Percentiles rank a stretch among this genome's conserved stretches.
Conservation (phyloP, 1,140 invertebrate species). For the Aphaenogaster rudis region DNA sequence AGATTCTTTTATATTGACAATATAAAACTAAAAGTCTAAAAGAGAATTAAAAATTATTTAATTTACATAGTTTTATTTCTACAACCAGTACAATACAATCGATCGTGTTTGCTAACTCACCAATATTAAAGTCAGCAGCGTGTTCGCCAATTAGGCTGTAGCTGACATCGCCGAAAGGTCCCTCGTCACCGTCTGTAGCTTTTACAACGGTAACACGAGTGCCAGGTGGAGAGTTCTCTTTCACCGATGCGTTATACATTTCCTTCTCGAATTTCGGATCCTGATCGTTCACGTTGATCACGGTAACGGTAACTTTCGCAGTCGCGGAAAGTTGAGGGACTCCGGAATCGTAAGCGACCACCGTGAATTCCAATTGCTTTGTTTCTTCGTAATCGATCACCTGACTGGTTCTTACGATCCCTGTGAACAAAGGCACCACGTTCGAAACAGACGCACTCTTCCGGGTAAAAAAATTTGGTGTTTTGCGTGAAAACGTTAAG, state of each 20-base stretch:
- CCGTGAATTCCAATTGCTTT: slow-evolving; percentile 92
- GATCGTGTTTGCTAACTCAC: slow-evolving; percentile 75
- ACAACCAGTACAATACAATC: neutral
- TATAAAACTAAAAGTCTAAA: neutral
- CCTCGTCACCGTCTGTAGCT: slow-evolving; percentile 92
- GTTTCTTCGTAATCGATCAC: slow-evolving; percentile 94
- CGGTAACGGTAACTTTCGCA: slow-evolving; percentile 91
- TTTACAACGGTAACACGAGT: slow-evolving; percentile 90
- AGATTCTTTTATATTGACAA: neutral
- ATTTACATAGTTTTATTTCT: slow-evolving; percentile 4
- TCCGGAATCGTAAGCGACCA: slow-evolving; percentile 94
- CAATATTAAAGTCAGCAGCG: slow-evolving; percentile 91
- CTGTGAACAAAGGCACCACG: slow-evolving; percentile 79
- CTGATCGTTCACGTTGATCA: slow-evolving; percentile 96
- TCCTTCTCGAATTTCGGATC: slow-evolving; percentile 92
- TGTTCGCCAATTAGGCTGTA: slow-evolving; percentile 93
- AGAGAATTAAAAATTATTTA: neutral
- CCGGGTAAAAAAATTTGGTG: neutral
- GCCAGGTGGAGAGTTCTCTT: slow-evolving; percentile 92
- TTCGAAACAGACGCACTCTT: neutral
- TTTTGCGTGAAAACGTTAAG: neutral
- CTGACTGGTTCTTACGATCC: slow-evolving; percentile 92
- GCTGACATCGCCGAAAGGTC: slow-evolving; percentile 91
- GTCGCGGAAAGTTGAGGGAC: slow-evolving; percentile 92
- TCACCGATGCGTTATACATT: slow-evolving; percentile 90